Base-by-base conservation (phyloP, 2,113 vertebrate species). In the Pterophyllum scalare region DNA sequence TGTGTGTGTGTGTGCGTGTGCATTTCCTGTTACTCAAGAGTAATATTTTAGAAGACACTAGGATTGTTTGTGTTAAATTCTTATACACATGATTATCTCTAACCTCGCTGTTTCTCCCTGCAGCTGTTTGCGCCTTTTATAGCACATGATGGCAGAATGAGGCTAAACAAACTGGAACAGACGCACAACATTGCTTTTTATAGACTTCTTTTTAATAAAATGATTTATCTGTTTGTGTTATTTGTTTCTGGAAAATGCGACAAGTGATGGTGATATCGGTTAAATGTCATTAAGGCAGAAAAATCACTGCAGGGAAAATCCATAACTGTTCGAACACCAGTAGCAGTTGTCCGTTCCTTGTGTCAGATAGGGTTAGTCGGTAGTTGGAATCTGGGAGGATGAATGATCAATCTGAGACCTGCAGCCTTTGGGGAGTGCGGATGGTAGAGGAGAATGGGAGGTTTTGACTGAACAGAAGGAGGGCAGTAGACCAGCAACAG, bases 1-100 rank as follows among this genome's bases (percentile, higher is more conserved):
- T 33, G 33, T 33, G 33, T 33, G 33, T 33, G 33, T 35, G 15
- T n/a, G 26, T 9, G 13, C 40, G 28, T 75, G 4, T 46, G 6
- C 80, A 43, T 77, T 57, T 75, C 46, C 57, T 87, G 74, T 59
- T 82, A 72, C 59, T 65, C 40, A 28, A 43, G 58, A 76, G 26
- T 54, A 84, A 81, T 49, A 81, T 91, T 56, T 78, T 31, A 81
- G 43, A 80, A 17, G 7, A 90, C 87, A 91, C 52, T 76, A 58
- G 46, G 59, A 58, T 70, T 15, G 7, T 85, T 70, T 89, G 80
- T 89, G 33, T 57, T 46, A 64, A 35, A 24, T 15, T 59, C 17
- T 81, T 40, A 31, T 17, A 52, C 85, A 81, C 84, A 80, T 79
- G 87, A 88, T 87, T 59, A 76, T 85, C 57, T 79, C 43, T 46